A percentile compares a stretch with the other conserved stretches of the same genome.
Evolutionary conservation across 2,888 invertebrate genomes (phyloP).

Genomic region (Thera britannica): DNA sequence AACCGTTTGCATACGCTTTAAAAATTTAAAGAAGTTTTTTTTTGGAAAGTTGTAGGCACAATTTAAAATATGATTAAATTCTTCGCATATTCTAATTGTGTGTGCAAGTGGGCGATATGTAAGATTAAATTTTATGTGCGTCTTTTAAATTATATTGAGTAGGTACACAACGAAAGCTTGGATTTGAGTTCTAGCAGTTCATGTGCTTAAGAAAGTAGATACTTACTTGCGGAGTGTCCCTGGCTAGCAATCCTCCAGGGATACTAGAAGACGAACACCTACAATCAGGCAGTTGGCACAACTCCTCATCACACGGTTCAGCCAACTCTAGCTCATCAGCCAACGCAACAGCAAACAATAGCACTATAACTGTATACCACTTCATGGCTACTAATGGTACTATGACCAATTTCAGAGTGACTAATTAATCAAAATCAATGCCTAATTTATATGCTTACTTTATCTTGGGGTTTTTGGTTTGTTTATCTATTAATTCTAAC

Average conservation of each 20-base stretch:
- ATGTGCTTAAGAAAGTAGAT: neutral
- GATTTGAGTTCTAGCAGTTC: no score
- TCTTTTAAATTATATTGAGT: no score
- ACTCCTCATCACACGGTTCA: conserved; percentile 59
- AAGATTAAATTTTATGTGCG: no score
- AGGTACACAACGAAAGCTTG: no score
- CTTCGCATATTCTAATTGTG: no score
- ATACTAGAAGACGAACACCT: conserved; percentile 77
- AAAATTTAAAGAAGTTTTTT: no score
- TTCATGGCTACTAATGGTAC: conserved; percentile 11
- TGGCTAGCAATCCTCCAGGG: conserved; percentile 71
- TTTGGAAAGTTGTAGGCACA: no score
- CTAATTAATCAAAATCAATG: neutral
- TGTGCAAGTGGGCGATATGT: no score
- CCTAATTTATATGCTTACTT: conserved; percentile 2
- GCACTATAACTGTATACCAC: conserved; percentile 23
- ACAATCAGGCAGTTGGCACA: conserved; percentile 82
- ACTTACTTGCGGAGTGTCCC: conserved; percentile 81
- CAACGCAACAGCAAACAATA: conserved; percentile 22
- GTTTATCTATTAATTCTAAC: conserved; percentile 3
- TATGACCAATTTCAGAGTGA: neutral
- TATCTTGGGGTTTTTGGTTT: conserved; percentile 1
- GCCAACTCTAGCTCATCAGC: conserved; percentile 53
- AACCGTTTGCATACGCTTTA: no score
- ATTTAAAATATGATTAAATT: no score